Base-by-base conservation (phyloP, 2,888 invertebrate genomes). In the Eucera pruinosa region DNA sequence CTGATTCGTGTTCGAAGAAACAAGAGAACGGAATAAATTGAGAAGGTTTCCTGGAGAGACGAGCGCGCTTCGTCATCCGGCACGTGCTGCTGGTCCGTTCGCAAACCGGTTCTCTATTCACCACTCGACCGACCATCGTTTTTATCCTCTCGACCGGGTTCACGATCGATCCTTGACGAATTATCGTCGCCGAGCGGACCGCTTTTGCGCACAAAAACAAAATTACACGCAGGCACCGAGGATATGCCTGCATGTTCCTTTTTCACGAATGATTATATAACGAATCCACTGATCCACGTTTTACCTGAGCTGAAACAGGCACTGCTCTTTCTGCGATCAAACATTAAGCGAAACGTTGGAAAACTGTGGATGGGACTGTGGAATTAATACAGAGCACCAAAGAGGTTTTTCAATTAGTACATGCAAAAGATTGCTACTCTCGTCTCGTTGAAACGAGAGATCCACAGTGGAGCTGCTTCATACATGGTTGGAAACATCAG, bases 71-170 rank as follows among this genome's bases (percentile, higher is more conserved):
- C 83, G 81, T 81, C 83, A 82, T 83, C 77, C 68, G 75, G 82
- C 84, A 84, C 84, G 84, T 84, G 84, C 84, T 82, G 70, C n/a
- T n/a, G 74, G 36, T 45, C 78, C 76, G 61, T 43, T 61, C 54
- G 60, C 60, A 62, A 84, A 84, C 84, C 84, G 84, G 84, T 84
- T 84, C 47, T 58, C 79, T 71, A 52, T 54, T 54, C 54, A 43
- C 64, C 72, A 64, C 65, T 71, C 80, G 65, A 57, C 71, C 66
- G 36, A 65, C 72, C 48, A 71, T 71, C 57, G 54, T 79, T 75
- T 72, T 72, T 72, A 66, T 61, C 69, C 47, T 57, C 55, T 45
- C 7, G 18, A 27, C 11, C 18, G 64, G 55, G 52, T 69, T 76
- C 76, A 80, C 80, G 69, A 82, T 84, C 82, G 78, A 80, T 82